Evolutionary conservation across 37 sponge, comb jelly and placozoan genomes (phyloP).

Genomic region (Cliona cf. orientalis): DNA sequence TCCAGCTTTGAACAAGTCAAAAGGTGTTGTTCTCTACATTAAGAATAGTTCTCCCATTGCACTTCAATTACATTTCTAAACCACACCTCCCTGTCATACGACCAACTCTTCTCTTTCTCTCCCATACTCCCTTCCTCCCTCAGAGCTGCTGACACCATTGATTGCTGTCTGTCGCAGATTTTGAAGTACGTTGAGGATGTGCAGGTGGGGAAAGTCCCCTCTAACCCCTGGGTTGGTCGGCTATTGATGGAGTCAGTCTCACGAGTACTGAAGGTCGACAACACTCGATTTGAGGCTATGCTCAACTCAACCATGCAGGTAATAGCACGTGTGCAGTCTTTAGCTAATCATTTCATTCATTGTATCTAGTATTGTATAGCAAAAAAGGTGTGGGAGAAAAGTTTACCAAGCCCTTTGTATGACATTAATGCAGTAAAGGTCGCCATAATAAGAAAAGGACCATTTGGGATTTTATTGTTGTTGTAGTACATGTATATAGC

Average conservation of each 20-base stretch:
- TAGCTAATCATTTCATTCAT: no score
- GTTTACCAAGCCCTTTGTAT: no score
- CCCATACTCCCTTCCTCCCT: no score
- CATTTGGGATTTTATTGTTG: no score
- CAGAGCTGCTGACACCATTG: slow-evolving; percentile 41
- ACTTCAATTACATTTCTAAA: not conserved
- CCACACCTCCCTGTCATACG: not conserved
- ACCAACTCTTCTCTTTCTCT: not conserved
- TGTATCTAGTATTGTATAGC: no score
- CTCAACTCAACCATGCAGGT: slow-evolving; percentile 90
- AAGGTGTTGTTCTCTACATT: no score
- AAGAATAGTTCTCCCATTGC: not conserved
- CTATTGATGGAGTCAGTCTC: slow-evolving; percentile 74
- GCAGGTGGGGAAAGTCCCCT: slow-evolving; percentile 64
- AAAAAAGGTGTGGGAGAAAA: no score
- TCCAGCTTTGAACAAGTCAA: slow-evolving; percentile 36
- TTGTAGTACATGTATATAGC: no score
- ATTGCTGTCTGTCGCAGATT: slow-evolving; percentile 32
- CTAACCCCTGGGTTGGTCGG: slow-evolving; percentile 69
- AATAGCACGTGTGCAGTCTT: not conserved
- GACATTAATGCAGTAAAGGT: no score
- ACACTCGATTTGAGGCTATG: slow-evolving; percentile 70
- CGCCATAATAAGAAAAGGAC: no score
- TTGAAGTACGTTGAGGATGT: slow-evolving; percentile 65
- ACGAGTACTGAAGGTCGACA: slow-evolving; percentile 68